Base-by-base conservation (phyloP, 2,113 vertebrate genomes). In the Scartelaos histophorus region DNA sequence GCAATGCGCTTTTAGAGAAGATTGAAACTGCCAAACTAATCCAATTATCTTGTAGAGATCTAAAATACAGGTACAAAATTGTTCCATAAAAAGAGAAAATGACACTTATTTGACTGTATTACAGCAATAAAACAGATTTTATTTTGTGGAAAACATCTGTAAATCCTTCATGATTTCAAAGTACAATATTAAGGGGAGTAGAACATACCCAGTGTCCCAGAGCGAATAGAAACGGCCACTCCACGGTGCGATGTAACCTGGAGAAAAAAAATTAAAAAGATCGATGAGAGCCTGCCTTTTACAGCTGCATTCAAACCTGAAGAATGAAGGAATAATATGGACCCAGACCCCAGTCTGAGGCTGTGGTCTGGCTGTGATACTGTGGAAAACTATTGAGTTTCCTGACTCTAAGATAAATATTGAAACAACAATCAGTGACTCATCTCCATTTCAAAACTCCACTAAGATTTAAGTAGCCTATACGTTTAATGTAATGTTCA, bases 171-270 rank as follows among this genome's bases (percentile, higher is more conserved):
- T 78, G 76, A 67, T 66, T 74, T 82, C 7, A 75, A 73, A 81
- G 29, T 49, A 79, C 12, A 22, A 70, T 0, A 35, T 35, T 67
- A 25, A 83, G 80, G 80, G 85, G 78, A 81, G 76, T 62, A 45
- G 71, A 67, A 90, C 96, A 95, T 94, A 99, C 97, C 98, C 97
- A 16, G 98, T 99, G 89, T 99, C 98, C 98, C 98, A 99, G 45
- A 99, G 78, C 15, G 98, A 99, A 81, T 99, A 99, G 93, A 99
- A 99, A 57, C 98, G 96, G 64, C 98, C 97, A 90, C 98, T 99
- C 98, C 98, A 99, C 1, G 98, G 98, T 82, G 97, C 98, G 65
- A 99, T 99, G 91, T 99, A 97, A 81, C 98, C 98, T 99, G 82
- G 69, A 88, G 60, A 67, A 86, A 62, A 45, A 75, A 11, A 54